These are phyloP conservation scores for Egretta garzetta DNA, from an alignment of 2,113 vertebrate genomes.

Conservation along the genomic window DNA sequence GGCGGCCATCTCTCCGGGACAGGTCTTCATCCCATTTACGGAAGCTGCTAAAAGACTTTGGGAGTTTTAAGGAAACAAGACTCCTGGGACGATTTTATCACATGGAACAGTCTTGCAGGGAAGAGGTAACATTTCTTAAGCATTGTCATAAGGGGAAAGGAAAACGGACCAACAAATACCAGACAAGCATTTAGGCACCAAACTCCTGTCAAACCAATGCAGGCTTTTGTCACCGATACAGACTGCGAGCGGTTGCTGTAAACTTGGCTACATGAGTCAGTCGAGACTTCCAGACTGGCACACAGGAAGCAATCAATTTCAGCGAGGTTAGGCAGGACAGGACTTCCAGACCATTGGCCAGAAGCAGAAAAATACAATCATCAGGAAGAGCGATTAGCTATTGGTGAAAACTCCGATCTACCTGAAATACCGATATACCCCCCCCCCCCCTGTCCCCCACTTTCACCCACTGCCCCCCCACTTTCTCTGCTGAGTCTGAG, in stretches of 20 bases:
- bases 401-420: not conserved
- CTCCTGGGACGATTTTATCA: not conserved
- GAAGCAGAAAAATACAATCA: not conserved
- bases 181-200: not conserved
- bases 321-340: not conserved
- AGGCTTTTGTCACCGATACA: not conserved
- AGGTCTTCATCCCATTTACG: not conserved
- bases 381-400: not conserved
- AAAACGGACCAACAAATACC: not conserved
- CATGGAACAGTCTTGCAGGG: not conserved
- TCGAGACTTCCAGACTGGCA: accelerated
- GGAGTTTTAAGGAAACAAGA: not conserved
- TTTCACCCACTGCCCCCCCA: not conserved
- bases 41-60: not conserved
- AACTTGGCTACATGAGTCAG: not conserved
- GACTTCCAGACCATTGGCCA: not conserved
- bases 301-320: not conserved
- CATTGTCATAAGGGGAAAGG: not conserved
- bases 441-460: accelerated
- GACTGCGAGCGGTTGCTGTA: not conserved
- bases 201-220: not conserved
- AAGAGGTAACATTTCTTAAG: not conserved
- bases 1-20: not conserved
- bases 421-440: no score
- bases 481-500: not conserved